phyloP scores from a whole-genome alignment of 2,888 invertebrate species.

The Dexiosoma caninum region DNA sequence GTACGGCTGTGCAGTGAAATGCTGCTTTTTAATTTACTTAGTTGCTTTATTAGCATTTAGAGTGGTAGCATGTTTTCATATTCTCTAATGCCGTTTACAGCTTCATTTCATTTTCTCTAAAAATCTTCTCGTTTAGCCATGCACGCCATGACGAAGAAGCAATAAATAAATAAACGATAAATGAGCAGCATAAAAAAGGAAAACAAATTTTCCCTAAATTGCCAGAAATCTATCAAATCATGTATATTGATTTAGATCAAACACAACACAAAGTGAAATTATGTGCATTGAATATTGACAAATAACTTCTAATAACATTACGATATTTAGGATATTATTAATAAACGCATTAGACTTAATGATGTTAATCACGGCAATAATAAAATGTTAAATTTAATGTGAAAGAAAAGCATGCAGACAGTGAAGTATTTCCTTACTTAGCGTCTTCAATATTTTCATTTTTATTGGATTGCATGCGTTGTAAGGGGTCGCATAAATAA shows the following conservation, averaged over 20 bases:
- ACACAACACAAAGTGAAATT: neutral
- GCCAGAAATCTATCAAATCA: conserved; percentile 51
- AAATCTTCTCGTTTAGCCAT: neutral
- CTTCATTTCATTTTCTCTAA: neutral
- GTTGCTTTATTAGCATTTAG: no score
- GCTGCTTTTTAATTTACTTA: no score
- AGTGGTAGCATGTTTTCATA: neutral
- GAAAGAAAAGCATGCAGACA: neutral
- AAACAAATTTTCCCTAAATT: conserved; percentile 34
- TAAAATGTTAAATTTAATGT: conserved; percentile 23
- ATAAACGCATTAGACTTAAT: neutral
- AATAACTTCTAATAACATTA: conserved; percentile 49
- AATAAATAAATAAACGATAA: neutral
- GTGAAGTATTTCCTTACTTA: neutral
- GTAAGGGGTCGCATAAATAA: no score
- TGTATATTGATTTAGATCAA: conserved; percentile 56
- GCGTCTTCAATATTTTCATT: neutral
- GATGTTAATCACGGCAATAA: conserved; percentile 8
- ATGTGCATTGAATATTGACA: conserved; percentile 46
- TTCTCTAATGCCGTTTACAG: neutral
- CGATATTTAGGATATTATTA: conserved; percentile 41
- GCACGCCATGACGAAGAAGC: neutral
- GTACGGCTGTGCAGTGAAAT: no score
- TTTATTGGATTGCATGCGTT: conserved; percentile 5
- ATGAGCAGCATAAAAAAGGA: neutral